Conservation (phyloP, 2,888 invertebrate genomes). For the Patella caerulea region DNA sequence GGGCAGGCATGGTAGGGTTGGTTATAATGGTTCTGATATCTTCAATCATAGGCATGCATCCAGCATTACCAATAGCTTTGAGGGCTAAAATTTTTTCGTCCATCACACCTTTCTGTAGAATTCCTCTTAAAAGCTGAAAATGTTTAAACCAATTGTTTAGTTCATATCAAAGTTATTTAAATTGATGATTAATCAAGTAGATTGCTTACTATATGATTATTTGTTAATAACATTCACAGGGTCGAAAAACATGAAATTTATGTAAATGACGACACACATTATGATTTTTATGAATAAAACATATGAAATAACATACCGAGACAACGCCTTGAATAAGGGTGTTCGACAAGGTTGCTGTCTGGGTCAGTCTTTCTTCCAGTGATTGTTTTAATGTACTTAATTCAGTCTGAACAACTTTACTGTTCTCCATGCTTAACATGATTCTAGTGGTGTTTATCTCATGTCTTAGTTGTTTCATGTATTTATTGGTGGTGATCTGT, state of each 20-base stretch:
- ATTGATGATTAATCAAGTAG: no score
- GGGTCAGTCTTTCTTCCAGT: slow-evolving; percentile 26
- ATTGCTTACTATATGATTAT: not conserved
- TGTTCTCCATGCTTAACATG: slow-evolving; percentile 21
- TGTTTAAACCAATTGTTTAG: no score
- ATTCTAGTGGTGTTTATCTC: slow-evolving; percentile 44
- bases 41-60: slow-evolving; percentile 57
- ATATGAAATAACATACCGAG: slow-evolving; percentile 26
- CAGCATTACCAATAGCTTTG: slow-evolving; percentile 68
- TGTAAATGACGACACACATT: no score
- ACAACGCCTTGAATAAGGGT: slow-evolving; percentile 43
- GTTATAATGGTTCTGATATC: slow-evolving; percentile 39
- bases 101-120: slow-evolving; percentile 29
- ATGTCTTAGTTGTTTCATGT: slow-evolving; percentile 31
- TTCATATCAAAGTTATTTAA: no score
- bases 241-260: no score
- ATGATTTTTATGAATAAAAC: no score
- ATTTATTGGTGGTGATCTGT: slow-evolving; percentile 18
- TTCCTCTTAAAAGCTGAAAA: slow-evolving; percentile 20
- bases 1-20: slow-evolving; percentile 40
- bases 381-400: slow-evolving; percentile 33
- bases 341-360: slow-evolving; percentile 27
- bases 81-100: slow-evolving; percentile 54
- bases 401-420: slow-evolving; percentile 28
- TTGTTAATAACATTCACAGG: no score